Conservation (phyloP, 1,140 invertebrate genomes). For the Heliconius himera region DNA sequence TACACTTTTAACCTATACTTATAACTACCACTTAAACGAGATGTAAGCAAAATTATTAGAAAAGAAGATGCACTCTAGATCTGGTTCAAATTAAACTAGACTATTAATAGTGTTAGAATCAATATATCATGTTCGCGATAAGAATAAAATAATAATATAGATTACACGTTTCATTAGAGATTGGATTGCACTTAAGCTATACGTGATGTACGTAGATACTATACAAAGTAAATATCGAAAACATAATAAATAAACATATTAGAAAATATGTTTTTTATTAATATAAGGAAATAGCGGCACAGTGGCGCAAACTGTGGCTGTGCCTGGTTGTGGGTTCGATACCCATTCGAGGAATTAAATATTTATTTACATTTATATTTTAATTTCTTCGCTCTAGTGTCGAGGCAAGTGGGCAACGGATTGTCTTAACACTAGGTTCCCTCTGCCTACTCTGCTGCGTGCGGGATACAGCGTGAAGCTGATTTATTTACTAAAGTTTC, state of each 20-base stretch:
- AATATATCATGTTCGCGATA: background rate
- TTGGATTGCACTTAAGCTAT: background rate
- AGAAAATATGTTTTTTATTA: background rate
- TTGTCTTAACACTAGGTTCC: too few species aligned
- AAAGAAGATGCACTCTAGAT: background rate
- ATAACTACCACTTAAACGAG: background rate
- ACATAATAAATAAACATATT: too few species aligned
- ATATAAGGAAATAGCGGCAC: too few species aligned
- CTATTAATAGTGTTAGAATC: background rate
- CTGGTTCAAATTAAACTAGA: background rate
- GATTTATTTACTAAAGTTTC: background rate
- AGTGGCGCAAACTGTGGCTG: background rate
- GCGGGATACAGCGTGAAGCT: too few species aligned
- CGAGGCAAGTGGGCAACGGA: too few species aligned
- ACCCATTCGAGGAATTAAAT: too few species aligned
- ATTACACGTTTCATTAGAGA: background rate
- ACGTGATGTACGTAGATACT: background rate
- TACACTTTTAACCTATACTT: background rate
- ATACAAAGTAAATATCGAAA: background rate
- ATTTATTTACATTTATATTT: too few species aligned
- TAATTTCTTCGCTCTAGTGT: too few species aligned
- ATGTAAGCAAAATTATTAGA: background rate
- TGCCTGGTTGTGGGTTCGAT: too few species aligned
- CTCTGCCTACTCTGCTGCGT: too few species aligned
- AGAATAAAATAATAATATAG: slow-evolving; percentile 3